Base-by-base conservation (phyloP, 2,797 vertebrate species). In the Enteromius unitaeniatus region DNA sequence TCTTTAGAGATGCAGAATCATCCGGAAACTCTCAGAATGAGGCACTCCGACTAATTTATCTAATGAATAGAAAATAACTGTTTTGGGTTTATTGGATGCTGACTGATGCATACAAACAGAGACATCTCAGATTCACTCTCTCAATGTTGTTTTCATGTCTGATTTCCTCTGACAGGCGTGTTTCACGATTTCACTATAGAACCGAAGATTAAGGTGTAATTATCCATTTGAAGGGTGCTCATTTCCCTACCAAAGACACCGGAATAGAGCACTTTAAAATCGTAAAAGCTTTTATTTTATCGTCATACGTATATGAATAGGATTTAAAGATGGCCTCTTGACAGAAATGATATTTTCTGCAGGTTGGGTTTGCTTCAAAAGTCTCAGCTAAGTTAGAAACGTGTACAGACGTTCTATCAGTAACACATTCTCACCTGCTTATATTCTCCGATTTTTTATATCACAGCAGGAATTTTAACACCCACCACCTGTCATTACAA, bases 1-100 rank as follows among this genome's bases (percentile, higher is more conserved):
- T 92, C 90, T 90, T 69, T 21, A 15, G 49, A 83, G 64, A 83
- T 82, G 81, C 70, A 86, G 88, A 89, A 92, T 89, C 86, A 90
- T 86, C 84, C 78, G 84, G 68, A 90, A 90, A 68, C 87, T 75
- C 67, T 17, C 47, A 80, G 84, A 76, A 73, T 89, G 78, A 74
- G 34, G 72, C 73, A 88, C 80, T 78, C 86, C 62, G 77, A 86
- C 80, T 84, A 65, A 77, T 79, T 81, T 88, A 82, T 77, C 82
- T 83, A 82, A 82, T 82, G 86, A 89, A 86, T 85, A 87, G 86
- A 88, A 89, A 87, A 88, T 89, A 69, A 87, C 81, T 87, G 87
- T 89, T 88, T 84, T 88, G 85, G 67, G 49, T 77, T 79, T 79
- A 82, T 80, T 82, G 70, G 15, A 51, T 81, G 75, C 78, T 62